Percentiles rank a stretch among this genome's conserved stretches.
Conservation (phyloP, 92 coral and sea anemone genomes). For the Metridium senile region DNA sequence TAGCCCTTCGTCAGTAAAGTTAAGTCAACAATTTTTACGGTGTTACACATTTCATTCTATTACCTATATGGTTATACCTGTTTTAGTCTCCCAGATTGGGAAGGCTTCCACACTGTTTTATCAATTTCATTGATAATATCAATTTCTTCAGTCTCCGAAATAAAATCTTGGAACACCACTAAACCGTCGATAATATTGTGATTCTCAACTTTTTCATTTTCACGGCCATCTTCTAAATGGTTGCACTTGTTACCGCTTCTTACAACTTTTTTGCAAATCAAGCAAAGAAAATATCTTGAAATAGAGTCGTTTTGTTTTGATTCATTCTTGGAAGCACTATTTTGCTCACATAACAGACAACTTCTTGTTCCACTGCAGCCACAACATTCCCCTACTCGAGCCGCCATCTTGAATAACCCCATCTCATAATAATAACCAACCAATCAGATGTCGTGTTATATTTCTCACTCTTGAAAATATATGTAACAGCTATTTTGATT, state of each 20-base stretch:
- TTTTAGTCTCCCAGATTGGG: constrained; percentile 93
- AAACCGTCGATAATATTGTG: constrained; percentile 62
- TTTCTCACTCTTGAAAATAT: neutral
- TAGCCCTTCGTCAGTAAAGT: too few species aligned
- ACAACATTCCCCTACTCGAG: constrained; percentile 38
- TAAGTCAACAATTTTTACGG: too few species aligned
- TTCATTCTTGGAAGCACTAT: neutral
- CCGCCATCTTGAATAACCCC: constrained; percentile 73
- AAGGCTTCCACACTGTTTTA: constrained; percentile 76
- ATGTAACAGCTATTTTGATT: constrained; percentile 11
- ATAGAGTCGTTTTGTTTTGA: constrained; percentile 6
- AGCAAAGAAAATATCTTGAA: constrained; percentile 56
- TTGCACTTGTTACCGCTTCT: constrained; percentile 19
- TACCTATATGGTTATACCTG: too few species aligned
- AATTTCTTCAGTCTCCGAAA: constrained; percentile 69
- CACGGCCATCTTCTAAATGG: neutral
- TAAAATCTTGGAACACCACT: constrained; percentile 66
- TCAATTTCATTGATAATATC: constrained; percentile 72
- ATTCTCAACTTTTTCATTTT: neutral
- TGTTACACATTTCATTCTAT: too few species aligned
- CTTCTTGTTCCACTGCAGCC: constrained; percentile 82
- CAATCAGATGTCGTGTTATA: constrained; percentile 45
- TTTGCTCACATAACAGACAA: constrained; percentile 81
- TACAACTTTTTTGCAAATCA: constrained; percentile 53
- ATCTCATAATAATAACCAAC: constrained; percentile 8